Evolutionary conservation across 2,797 vertebrate genomes (phyloP).

Genomic region (Thunnus albacares): DNA sequence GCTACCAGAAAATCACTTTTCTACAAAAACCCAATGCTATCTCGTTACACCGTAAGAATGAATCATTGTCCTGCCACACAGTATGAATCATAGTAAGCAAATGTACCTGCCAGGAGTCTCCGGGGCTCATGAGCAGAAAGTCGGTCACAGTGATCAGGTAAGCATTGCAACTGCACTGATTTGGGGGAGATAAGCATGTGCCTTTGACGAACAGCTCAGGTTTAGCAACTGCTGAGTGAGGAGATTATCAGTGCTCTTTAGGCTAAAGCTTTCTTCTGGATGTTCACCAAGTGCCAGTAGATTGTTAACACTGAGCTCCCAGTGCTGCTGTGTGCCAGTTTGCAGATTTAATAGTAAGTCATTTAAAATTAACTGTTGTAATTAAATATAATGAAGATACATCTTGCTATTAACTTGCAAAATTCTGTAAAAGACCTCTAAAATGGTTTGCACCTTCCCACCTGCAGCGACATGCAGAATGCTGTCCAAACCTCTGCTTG

Average conservation of each 20-base stretch:
- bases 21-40: slow-evolving; percentile 66
- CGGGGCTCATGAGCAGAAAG: slow-evolving; percentile 61
- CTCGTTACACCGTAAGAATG: slow-evolving; percentile 72
- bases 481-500: slow-evolving; percentile 20
- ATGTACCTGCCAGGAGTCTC: slow-evolving; percentile 58
- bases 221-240: slow-evolving; percentile 76
- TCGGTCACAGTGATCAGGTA: slow-evolving; percentile 63
- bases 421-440: background rate
- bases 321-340: slow-evolving; percentile 56
- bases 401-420: background rate
- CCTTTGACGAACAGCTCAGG: slow-evolving; percentile 79
- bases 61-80: slow-evolving; percentile 70
- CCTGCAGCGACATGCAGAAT: slow-evolving; percentile 33
- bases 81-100: slow-evolving; percentile 67
- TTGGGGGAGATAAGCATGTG: slow-evolving; percentile 73
- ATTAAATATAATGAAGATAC: background rate
- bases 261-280: slow-evolving; percentile 82
- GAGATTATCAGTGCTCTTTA: slow-evolving; percentile 80
- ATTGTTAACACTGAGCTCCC: slow-evolving; percentile 70
- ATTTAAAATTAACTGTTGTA: slow-evolving; percentile 25
- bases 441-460: slow-evolving; percentile 1
- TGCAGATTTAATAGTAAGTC: slow-evolving; percentile 28
- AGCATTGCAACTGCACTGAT: slow-evolving; percentile 67
- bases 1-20: slow-evolving; percentile 73
- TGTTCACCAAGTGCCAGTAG: slow-evolving; percentile 73